Conservation (phyloP, 2,113 vertebrate species). For the Anas platyrhynchos region DNA sequence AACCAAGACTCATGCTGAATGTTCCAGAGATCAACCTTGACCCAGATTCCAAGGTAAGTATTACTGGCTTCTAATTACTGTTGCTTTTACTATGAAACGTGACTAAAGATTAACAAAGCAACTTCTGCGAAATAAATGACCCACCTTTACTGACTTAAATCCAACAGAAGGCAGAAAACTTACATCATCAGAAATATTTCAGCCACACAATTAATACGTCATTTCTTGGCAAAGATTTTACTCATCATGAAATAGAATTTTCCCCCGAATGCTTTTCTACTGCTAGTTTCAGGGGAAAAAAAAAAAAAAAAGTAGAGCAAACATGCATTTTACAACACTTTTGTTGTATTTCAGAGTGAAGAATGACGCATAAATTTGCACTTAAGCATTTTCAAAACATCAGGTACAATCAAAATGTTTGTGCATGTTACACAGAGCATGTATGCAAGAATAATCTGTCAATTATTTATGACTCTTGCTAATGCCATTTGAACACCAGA, state of each 20-base stretch:
- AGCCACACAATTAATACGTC: not conserved
- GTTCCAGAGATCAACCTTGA: not conserved
- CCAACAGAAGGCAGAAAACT: not conserved
- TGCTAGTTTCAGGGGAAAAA: not conserved
- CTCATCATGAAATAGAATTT: not conserved
- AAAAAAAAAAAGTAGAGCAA: not conserved
- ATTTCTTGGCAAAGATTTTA: not conserved
- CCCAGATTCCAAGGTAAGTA: not conserved
- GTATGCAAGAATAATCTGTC: not conserved
- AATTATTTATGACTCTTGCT: not conserved
- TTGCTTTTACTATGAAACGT: not conserved
- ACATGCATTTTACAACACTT: not conserved
- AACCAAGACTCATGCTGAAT: not conserved
- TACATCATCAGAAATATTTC: not conserved
- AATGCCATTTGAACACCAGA: not conserved
- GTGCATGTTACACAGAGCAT: not conserved
- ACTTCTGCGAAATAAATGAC: not conserved
- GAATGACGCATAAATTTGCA: not conserved
- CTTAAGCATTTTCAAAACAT: not conserved
- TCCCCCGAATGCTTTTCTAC: not conserved
- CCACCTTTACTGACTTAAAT: not conserved
- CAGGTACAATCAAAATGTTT: not conserved
- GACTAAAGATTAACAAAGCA: not conserved
- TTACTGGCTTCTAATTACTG: not conserved
- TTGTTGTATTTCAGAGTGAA: not conserved